Evolutionary conservation across 2,888 invertebrate species (phyloP).

Genomic region (Microplitis manilae): DNA sequence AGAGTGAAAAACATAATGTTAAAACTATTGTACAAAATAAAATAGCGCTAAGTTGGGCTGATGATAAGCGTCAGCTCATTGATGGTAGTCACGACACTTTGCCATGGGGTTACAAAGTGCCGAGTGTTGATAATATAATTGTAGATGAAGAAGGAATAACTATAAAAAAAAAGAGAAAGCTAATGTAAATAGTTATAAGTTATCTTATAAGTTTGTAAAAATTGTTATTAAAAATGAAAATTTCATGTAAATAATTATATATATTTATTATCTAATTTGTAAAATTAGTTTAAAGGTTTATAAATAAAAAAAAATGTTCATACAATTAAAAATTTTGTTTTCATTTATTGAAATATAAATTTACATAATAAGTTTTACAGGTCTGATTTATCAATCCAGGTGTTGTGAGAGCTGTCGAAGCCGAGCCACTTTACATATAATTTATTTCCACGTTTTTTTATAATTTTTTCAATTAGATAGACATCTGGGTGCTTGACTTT

Average conservation of each 20-base stretch:
- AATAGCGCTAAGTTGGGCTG: constrained; percentile 32
- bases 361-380: not conserved
- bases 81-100: constrained; percentile 29
- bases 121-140: no score
- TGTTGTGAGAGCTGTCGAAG: constrained; percentile 39
- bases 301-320: not conserved
- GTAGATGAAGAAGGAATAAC: no score
- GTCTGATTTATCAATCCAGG: constrained; percentile 35
- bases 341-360: no score
- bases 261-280: no score
- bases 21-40: constrained; percentile 24
- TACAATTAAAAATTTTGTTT: no score
- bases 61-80: constrained; percentile 33
- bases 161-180: no score
- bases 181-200: no score
- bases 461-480: constrained; percentile 41
- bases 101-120: constrained; percentile 31
- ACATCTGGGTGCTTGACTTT: constrained; percentile 34
- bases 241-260: no score
- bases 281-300: not conserved
- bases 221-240: no score
- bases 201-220: no score
- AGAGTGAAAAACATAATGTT: constrained; percentile 8
- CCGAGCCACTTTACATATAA: constrained; percentile 37
- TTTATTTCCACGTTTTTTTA: constrained; percentile 34